Percentiles rank a stretch among this genome's conserved stretches.
phyloP scores from a whole-genome alignment of 92 coral and sea anemone genomes.

The Parazoanthus atlanticus region DNA sequence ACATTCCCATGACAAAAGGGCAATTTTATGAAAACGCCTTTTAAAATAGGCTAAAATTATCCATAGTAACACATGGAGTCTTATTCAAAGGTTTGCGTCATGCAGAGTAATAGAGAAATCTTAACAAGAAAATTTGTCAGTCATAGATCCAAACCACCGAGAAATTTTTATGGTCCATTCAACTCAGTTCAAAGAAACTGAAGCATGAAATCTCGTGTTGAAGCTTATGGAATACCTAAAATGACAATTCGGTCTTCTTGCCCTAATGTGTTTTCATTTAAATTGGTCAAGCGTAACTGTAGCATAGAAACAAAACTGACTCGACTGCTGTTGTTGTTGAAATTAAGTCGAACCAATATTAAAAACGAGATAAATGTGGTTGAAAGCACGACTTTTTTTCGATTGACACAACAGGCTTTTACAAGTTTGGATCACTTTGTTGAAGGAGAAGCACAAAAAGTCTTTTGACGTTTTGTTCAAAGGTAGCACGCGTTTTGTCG shows the following conservation, averaged over 20 bases:
- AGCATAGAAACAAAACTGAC: slow-evolving; percentile 36
- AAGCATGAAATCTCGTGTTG: no score
- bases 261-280: not conserved
- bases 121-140: slow-evolving; percentile 8
- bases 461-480: not conserved
- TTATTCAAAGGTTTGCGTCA: slow-evolving; percentile 32
- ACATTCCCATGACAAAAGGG: not conserved
- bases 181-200: not conserved
- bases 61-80: slow-evolving; percentile 7
- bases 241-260: no score
- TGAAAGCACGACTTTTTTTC: slow-evolving; percentile 18
- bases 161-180: not conserved
- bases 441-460: not conserved
- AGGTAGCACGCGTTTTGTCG: not conserved
- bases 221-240: not conserved
- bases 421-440: not conserved
- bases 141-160: not conserved
- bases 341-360: slow-evolving; percentile 40
- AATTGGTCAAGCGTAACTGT: slow-evolving; percentile 36
- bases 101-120: slow-evolving; percentile 15
- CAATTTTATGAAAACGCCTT: not conserved
- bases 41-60: not conserved
- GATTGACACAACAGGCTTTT: slow-evolving; percentile 7
- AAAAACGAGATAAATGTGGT: slow-evolving; percentile 10
- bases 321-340: slow-evolving; percentile 36